phyloP scores from a whole-genome alignment of 2,113 vertebrate genomes.

The Dermatemys mawii region DNA sequence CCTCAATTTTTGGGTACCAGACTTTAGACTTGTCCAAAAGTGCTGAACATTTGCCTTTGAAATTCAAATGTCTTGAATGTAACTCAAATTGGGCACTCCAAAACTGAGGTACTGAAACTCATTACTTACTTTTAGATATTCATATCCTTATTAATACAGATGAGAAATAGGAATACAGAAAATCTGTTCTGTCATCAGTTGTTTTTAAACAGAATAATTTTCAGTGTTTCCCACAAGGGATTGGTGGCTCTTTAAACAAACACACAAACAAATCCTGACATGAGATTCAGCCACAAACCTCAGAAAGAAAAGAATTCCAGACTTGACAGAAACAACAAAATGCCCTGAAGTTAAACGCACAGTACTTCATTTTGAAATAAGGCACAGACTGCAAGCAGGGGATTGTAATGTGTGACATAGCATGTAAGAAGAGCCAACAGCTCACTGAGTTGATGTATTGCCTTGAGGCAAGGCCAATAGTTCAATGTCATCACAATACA shows the following conservation, averaged over 20 bases:
- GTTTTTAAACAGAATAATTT: background rate
- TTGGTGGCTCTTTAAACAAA: background rate
- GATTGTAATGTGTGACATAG: background rate
- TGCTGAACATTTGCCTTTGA: background rate
- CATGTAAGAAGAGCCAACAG: background rate
- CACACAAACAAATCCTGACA: background rate
- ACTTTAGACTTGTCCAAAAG: background rate
- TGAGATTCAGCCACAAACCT: background rate
- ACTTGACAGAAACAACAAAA: slow-evolving; percentile 15
- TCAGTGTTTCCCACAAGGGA: background rate
- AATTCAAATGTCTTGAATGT: background rate
- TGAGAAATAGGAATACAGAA: background rate
- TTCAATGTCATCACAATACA: background rate
- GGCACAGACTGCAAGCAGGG: background rate
- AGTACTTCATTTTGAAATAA: slow-evolving; percentile 9
- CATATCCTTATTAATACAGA: background rate
- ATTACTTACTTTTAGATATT: background rate
- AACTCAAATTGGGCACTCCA: background rate
- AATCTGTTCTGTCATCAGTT: background rate
- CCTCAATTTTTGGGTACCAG: background rate
- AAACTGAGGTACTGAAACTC: background rate
- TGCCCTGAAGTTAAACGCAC: slow-evolving; percentile 29
- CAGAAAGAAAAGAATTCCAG: background rate
- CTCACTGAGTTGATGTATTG: background rate
- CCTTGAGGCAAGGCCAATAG: slow-evolving; percentile 7